Evolutionary conservation across 2,888 invertebrate species (phyloP), one percentile per base, ranked within the genome.

Genomic region (Nemapogon koenigi): DNA sequence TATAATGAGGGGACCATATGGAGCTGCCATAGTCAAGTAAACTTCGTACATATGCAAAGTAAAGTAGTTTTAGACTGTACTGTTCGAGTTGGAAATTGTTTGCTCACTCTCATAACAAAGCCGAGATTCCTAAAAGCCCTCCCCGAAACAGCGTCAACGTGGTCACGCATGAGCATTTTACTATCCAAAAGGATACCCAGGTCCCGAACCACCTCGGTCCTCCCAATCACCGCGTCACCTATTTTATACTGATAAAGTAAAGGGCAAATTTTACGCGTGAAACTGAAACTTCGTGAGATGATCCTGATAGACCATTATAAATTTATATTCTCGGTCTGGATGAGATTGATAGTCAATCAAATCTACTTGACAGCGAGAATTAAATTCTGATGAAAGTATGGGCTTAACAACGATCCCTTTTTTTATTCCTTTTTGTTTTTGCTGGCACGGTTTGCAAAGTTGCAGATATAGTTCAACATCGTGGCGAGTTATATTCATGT

Each of bases 201-300:
- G 25, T 38, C 31, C n/a, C 32, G 3, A 6, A 38, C 13, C 10
- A 17, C 16, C 16, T 14, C 18, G 2, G 25, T 16, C 15, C 16
- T 19, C 15, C 7, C 8, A n/a, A 30, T 27, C n/a, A 16, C 3
- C 6, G 6, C 25, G 10, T 16, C 26, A 2, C 17, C 16, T 8
- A 35, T 14, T 10, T 22, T 11, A 14, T 35, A 25, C n/a, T n/a
- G n/a, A n/a, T n/a, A n/a, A n/a, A n/a, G n/a, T n/a, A n/a, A n/a
- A n/a, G n/a, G n/a, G n/a, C n/a, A n/a, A n/a, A n/a, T n/a, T n/a
- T n/a, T n/a, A n/a, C n/a, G n/a, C n/a, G n/a, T n/a, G n/a, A n/a
- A n/a, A n/a, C n/a, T n/a, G n/a, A n/a, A 65, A 67, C 51, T 66
- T 61, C 10, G 63, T 66, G 1, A 53, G 37, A 43, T 61, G 57